These are phyloP conservation scores for Cryptocheilus praepositus DNA, from an alignment of 2,888 invertebrate genomes.

Conservation along the genomic window DNA sequence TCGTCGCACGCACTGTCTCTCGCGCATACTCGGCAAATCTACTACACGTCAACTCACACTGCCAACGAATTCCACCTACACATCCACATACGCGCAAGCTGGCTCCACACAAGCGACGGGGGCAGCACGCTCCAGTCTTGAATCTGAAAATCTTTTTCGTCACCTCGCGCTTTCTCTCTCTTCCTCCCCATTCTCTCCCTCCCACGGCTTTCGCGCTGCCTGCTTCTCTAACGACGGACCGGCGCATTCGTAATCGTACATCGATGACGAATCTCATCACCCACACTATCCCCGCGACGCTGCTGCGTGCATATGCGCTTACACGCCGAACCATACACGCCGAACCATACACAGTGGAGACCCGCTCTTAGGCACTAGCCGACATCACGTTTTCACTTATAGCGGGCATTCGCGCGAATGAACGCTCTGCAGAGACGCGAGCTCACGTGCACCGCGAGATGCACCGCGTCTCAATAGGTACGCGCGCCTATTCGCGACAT, in stretches of 20 bases:
- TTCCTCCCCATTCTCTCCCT: conserved; percentile 12
- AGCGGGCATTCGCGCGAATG: not conserved
- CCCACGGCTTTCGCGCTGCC: conserved; percentile 12
- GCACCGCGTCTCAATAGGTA: not conserved
- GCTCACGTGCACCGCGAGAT: not conserved
- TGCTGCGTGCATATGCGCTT: too few species aligned
- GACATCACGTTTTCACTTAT: not conserved
- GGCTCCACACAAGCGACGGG: not conserved
- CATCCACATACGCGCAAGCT: conserved; percentile 3
- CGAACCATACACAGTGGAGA: too few species aligned
- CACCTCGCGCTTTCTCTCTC: conserved; percentile 8
- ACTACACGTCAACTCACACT: not conserved
- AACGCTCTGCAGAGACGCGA: not conserved
- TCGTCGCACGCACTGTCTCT: not conserved
- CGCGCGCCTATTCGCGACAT: conserved; percentile 5
- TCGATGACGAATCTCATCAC: too few species aligned
- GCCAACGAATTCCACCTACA: not conserved
- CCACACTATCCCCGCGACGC: too few species aligned
- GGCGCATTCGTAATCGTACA: too few species aligned
- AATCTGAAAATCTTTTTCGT: conserved; percentile 16
- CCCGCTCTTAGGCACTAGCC: not conserved
- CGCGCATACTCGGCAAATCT: conserved; percentile 2
- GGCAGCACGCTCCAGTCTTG: too few species aligned
- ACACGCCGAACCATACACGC: too few species aligned
- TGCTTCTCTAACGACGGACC: conserved; percentile 3